Conservation (phyloP, 2,113 vertebrate genomes). For the Melanocharis versteri region DNA sequence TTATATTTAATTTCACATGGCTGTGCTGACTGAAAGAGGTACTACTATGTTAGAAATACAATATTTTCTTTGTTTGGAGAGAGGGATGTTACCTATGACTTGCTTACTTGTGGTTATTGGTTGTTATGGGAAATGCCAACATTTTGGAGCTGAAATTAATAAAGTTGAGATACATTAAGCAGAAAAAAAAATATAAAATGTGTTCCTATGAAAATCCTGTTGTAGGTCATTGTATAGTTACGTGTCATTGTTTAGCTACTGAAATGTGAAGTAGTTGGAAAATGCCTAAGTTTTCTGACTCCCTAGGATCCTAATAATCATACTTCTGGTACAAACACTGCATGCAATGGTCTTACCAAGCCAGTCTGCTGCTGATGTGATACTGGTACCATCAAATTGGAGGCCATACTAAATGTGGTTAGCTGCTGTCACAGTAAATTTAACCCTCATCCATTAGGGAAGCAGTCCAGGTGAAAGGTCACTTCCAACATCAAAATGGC, state of each 20-base stretch:
- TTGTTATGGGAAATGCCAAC: constrained; percentile 22
- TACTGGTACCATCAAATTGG: constrained; percentile 17
- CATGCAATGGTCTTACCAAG: constrained; percentile 26
- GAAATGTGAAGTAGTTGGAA: constrained; percentile 50
- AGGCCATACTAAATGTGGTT: constrained; percentile 72
- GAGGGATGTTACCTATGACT: constrained; percentile 57
- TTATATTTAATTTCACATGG: constrained; percentile 63
- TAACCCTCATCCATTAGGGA: constrained; percentile 77
- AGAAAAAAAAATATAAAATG: constrained; percentile 2
- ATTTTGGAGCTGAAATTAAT: constrained; percentile 58
- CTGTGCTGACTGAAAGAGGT: constrained; percentile 56
- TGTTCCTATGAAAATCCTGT: constrained; percentile 33
- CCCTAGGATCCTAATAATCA: constrained; percentile 41
- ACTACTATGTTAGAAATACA: constrained; percentile 12
- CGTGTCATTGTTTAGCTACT: constrained; percentile 37
- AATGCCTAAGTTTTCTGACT: constrained; percentile 48
- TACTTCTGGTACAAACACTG: constrained; percentile 5
- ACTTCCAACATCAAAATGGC: constrained; percentile 69
- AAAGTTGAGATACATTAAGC: constrained; percentile 32
- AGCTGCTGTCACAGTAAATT: constrained; percentile 81
- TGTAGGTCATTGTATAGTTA: constrained; percentile 8
- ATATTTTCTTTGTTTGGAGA: constrained; percentile 38
- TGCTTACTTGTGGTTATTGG: constrained; percentile 41
- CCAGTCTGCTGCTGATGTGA: constrained; percentile 17
- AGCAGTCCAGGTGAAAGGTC: constrained; percentile 70